A percentile compares a stretch with the other conserved stretches of the same genome.
Conservation (phyloP, 1,140 invertebrate genomes). For the Drosophila pseudoobscura region DNA sequence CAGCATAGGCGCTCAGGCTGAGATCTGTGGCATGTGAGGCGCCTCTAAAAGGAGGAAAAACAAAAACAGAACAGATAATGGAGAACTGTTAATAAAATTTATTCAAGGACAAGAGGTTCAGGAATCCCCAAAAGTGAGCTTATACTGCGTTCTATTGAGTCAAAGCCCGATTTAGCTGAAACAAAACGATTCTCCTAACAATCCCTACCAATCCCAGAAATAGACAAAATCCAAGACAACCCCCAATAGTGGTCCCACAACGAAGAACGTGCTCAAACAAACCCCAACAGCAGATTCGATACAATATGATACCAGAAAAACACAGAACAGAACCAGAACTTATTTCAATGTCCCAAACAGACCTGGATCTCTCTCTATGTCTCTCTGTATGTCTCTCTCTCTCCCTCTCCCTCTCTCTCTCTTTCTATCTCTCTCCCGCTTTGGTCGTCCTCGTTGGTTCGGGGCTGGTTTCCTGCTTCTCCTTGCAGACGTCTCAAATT, state of each 20-base stretch:
- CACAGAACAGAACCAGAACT: slow-evolving; percentile 1
- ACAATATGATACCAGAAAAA: slow-evolving; percentile 21
- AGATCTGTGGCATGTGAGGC: slow-evolving; percentile 75
- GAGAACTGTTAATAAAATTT: background rate
- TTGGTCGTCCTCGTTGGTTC: background rate
- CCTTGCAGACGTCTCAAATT: slow-evolving; percentile 44
- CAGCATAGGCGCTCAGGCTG: slow-evolving; percentile 62
- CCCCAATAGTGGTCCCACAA: slow-evolving; percentile 6
- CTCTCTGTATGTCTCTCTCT: too few relatives aligned
- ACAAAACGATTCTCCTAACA: too few relatives aligned
- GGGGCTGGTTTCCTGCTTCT: slow-evolving; percentile 33
- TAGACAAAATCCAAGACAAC: slow-evolving; percentile 12
- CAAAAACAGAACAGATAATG: background rate
- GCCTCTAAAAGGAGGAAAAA: slow-evolving; percentile 50
- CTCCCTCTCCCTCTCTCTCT: too few relatives aligned
- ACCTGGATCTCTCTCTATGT: too few relatives aligned
- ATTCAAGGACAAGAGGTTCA: background rate
- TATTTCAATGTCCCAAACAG: slow-evolving; percentile 8
- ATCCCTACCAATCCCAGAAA: background rate
- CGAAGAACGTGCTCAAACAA: slow-evolving; percentile 37
- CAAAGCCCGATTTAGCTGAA: too few relatives aligned
- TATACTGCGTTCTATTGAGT: too few relatives aligned
- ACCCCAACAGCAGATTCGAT: slow-evolving; percentile 13
- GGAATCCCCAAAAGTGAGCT: too few relatives aligned
- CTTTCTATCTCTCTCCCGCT: too few relatives aligned